Evolutionary conservation across 2,113 vertebrate genomes (phyloP).

Genomic region (Corapipo altera): DNA sequence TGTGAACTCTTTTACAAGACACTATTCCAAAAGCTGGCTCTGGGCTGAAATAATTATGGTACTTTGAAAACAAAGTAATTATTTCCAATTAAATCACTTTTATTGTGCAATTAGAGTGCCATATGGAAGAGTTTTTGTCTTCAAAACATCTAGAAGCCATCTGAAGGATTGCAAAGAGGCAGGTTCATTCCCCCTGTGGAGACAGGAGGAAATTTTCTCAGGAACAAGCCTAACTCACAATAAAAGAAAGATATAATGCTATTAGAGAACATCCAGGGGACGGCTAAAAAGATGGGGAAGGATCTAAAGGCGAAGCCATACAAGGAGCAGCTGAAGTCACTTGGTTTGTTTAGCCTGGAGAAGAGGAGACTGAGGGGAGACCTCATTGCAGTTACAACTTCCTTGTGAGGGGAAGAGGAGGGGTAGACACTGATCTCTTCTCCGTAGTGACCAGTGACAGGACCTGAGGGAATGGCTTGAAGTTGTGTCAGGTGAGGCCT

Average conservation of each 20-base stretch:
- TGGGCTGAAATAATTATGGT: not conserved
- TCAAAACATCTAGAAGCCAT: not conserved
- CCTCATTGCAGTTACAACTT: not conserved
- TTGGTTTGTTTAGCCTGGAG: not conserved
- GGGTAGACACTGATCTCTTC: not conserved
- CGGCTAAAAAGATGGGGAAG: not conserved
- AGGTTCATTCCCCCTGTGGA: not conserved
- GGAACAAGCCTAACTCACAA: not conserved
- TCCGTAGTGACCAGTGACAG: not conserved
- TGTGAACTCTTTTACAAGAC: not conserved
- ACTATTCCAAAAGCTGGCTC: not conserved
- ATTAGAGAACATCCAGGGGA: not conserved
- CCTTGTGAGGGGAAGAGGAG: not conserved
- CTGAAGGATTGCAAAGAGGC: not conserved
- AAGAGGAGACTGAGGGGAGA: not conserved
- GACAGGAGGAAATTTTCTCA: not conserved
- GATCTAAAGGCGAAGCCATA: not conserved
- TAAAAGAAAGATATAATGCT: not conserved
- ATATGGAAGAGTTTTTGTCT: not conserved
- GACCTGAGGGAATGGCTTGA: not conserved
- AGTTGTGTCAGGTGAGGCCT: not conserved
- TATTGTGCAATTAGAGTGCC: constrained; percentile 2
- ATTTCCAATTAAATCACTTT: constrained; percentile 36
- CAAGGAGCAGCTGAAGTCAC: not conserved
- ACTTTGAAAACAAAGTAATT: constrained; percentile 28